Evolutionary conservation across 2,113 vertebrate species (phyloP).

Genomic region (Panthera leo): DNA sequence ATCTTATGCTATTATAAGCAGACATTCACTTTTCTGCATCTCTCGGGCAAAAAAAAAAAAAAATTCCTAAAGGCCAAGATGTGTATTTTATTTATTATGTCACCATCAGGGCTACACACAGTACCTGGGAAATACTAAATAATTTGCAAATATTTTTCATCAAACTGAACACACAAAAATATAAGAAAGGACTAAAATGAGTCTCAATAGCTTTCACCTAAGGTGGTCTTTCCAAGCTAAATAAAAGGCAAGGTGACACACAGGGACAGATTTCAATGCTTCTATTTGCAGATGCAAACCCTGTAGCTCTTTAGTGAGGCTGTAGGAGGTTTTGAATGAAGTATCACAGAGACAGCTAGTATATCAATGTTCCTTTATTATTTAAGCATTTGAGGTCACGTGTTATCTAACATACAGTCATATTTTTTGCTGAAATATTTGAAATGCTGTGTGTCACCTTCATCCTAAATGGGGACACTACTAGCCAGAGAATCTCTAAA

Average conservation of each 20-base stretch:
- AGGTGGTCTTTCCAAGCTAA: background rate
- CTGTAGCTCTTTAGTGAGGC: background rate
- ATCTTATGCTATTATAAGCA: background rate
- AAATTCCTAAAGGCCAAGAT: background rate
- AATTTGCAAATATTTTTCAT: background rate
- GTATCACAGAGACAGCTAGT: background rate
- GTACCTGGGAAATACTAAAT: background rate
- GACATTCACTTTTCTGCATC: background rate
- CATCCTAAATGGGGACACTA: background rate
- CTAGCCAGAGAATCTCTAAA: background rate
- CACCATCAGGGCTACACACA: background rate
- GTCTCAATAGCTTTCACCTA: background rate
- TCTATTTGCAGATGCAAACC: background rate
- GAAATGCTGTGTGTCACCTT: conserved; percentile 1
- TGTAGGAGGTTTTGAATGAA: background rate
- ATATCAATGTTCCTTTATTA: background rate
- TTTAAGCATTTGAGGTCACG: background rate
- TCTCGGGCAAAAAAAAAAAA: background rate
- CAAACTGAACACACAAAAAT: background rate
- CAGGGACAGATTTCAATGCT: background rate
- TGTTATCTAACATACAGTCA: background rate
- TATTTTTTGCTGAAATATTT: background rate
- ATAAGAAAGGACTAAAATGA: background rate
- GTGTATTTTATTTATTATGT: background rate
- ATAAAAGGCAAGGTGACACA: background rate